Evolutionary conservation across 2,888 invertebrate genomes (phyloP), one percentile per base, ranked within the genome.

Genomic region (Pterostichus madidus): DNA sequence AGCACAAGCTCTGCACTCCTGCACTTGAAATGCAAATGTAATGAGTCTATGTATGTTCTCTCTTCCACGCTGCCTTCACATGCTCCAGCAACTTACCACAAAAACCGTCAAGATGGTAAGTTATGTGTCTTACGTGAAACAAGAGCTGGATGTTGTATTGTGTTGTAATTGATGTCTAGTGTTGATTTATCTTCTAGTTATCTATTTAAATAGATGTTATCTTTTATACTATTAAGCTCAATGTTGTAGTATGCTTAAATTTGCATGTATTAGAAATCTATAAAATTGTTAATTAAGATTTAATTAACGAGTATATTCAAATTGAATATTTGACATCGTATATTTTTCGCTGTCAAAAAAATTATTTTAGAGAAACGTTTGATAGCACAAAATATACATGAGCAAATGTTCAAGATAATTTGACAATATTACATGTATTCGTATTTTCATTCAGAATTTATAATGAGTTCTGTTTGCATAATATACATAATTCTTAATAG

Each of bases 51-150:
- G 46, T 77, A 61, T 79, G 49, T 78, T 49, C 15, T 81, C 68
- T 82, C 61, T 84, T 83, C 64, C 83, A 84, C 53, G 84, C 84
- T 84, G 84, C 84, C 35, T 77, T 78, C 56, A 46, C 44, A 75
- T 17, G 56, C 31, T 24, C 35, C 80, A 82, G 84, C 39, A 56
- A 76, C 83, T 83, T 31, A 71, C 56, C 56, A 84, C 84, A 80
- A 79, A 76, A 64, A 80, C 76, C 49, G 52, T 84, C 39, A 49
- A 56, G 64, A 84, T 64, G 84, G 84, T 84, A 83, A 84, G 84
- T 83, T 59, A 79, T 35, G 32, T 44, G 15, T 75, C 35, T 24
- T 78, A 78, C 1, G 11, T 32, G 64, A 39, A 13, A 56, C 13
- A 17, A 56, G 56, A 56, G 17, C 56, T 17, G 11, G n/a, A 11